These are phyloP conservation scores for Orchesella cincta DNA, from an alignment of 1,140 invertebrate genomes.

Conservation along the genomic window DNA sequence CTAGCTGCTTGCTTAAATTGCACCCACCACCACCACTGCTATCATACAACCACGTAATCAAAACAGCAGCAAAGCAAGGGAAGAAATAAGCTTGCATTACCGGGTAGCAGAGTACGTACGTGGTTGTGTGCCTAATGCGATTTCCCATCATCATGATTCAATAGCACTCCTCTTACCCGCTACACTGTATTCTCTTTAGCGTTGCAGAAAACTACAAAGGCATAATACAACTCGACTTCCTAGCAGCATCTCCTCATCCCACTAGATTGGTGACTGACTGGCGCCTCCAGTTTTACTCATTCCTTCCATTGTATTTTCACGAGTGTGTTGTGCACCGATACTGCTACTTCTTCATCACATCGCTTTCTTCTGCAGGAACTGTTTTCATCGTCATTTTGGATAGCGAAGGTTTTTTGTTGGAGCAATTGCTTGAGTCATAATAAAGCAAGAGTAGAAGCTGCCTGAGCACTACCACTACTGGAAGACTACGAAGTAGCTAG, in stretches of 20 bases:
- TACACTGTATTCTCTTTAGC: too few relatives aligned
- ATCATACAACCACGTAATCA: too few relatives aligned
- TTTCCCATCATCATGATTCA: neutral
- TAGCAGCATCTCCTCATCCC: too few relatives aligned
- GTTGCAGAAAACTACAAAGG: neutral
- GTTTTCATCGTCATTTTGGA: slow-evolving; percentile 5
- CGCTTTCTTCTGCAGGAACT: slow-evolving; percentile 2
- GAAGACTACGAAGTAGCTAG: neutral
- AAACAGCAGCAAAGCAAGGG: too few relatives aligned
- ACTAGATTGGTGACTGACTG: slow-evolving; percentile 19
- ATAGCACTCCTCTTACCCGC: neutral
- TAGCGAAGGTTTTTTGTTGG: neutral
- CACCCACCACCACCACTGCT: too few relatives aligned
- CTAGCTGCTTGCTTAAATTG: too few relatives aligned
- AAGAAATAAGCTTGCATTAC: too few relatives aligned
- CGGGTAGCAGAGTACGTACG: too few relatives aligned
- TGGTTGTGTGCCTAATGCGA: too few relatives aligned
- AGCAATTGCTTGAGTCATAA: neutral
- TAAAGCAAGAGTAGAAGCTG: neutral
- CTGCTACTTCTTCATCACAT: neutral
- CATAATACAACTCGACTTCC: neutral
- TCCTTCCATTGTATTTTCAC: neutral
- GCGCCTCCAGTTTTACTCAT: slow-evolving; percentile 11
- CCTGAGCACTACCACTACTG: neutral
- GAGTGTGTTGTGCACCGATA: neutral